These are phyloP conservation scores for Lissocephala sabroskyi DNA, from an alignment of 2,888 invertebrate species.

Conservation along the genomic window DNA sequence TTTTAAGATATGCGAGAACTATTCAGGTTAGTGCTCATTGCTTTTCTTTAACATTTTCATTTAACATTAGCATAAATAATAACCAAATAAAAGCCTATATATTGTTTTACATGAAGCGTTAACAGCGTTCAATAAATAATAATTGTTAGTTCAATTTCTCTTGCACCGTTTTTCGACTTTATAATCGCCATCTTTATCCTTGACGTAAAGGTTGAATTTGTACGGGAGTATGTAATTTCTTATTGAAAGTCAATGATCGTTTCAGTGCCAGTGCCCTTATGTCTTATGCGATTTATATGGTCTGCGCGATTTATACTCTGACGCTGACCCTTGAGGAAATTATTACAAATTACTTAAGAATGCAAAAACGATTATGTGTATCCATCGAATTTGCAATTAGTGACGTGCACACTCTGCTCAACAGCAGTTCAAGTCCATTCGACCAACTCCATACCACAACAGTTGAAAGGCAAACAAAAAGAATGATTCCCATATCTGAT, in stretches of 20 bases:
- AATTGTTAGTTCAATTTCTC: conserved; percentile 49
- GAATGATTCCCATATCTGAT: conserved; percentile 52
- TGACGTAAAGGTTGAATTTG: too few species aligned
- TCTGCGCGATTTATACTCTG: conserved; percentile 54
- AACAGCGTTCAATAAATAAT: conserved; percentile 50
- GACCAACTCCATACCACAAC: conserved; percentile 28
- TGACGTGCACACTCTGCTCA: conserved; percentile 58
- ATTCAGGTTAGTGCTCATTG: conserved; percentile 7
- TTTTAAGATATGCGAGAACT: conserved; percentile 79
- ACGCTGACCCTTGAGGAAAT: conserved; percentile 69
- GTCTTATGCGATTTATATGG: conserved; percentile 29
- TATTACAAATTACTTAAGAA: conserved; percentile 72
- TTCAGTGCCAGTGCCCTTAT: conserved; percentile 22
- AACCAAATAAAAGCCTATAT: too few species aligned
- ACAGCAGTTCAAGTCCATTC: conserved; percentile 19
- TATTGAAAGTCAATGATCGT: too few species aligned
- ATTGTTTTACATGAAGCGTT: too few species aligned
- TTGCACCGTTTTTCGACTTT: conserved; percentile 37
- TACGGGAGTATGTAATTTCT: conserved; percentile 33
- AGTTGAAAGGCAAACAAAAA: too few species aligned
- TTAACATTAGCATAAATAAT: too few species aligned
- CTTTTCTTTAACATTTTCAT: too few species aligned
- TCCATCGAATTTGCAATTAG: conserved; percentile 70
- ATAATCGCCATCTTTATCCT: conserved; percentile 18
- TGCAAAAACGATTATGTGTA: conserved; percentile 71